Evolutionary conservation across 2,888 invertebrate species (phyloP), one percentile per base, ranked within the genome.

Genomic region (Scaptomyza parva): DNA sequence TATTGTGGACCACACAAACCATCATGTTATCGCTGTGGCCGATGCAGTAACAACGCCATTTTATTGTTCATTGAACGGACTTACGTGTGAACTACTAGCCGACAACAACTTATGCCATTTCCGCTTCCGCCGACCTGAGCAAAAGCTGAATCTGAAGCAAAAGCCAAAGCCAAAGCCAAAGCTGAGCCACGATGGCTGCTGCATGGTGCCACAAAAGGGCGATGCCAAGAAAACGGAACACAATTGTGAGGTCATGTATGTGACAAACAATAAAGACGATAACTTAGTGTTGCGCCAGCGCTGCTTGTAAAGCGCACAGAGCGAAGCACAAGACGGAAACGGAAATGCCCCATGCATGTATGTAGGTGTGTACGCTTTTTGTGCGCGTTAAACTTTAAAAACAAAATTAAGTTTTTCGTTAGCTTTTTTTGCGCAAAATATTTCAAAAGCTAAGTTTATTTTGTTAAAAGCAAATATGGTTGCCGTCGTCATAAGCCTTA

Each of bases 21-120:
- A 41, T 33, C 55, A 57, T 47, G 40, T 18, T 52, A 47, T 39
- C 22, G 28, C 48, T 9, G 24, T 24, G 39, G 58, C 52, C 50
- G 40, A 24, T 35, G 47, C 37, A 48, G 28, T 50, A 52, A 61
- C 59, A 48, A 43, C 45, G 64, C 45, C 78, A 81, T 78, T 86
- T 78, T 70, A 84, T 86, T 86, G 84, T 81, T 67, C 71, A 71
- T 65, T 76, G 85, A 71, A 69, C 79, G 74, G 76, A 85, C 74
- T 76, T 85, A 75, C 86, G 86, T 86, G 83, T 86, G 85, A 84
- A 85, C 85, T 82, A 64, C 64, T 55, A 76, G 85, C 76, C 83
- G 87, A 81, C 82, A 80, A 80, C 77, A 88, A 88, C 88, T 89
- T 87, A 86, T 83, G 87, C 86, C 87, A 89, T 89, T 83, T 88